Conservation (phyloP, 2,797 vertebrate species). For the Pseudochirops corinnae region DNA sequence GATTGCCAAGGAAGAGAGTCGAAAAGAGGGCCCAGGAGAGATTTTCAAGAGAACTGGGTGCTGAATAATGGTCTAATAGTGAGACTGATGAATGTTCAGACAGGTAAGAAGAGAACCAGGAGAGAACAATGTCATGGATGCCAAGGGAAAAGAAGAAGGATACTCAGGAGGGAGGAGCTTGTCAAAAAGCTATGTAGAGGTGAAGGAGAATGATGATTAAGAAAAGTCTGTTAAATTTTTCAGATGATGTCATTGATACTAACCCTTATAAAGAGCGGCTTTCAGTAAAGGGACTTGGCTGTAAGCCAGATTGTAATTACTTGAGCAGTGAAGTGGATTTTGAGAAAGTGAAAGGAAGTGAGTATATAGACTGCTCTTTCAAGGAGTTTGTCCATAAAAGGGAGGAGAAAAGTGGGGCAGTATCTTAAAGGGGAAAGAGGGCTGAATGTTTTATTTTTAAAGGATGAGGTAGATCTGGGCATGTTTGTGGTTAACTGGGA, state of each 20-base stretch:
- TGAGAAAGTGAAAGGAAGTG: neutral
- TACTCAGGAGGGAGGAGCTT: neutral
- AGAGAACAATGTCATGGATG: neutral
- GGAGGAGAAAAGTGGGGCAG: neutral
- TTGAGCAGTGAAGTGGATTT: neutral
- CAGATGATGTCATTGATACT: neutral
- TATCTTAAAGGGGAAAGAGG: neutral
- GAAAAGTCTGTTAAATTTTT: neutral
- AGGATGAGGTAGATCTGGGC: neutral
- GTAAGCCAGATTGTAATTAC: neutral
- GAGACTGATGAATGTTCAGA: neutral
- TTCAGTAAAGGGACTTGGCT: neutral
- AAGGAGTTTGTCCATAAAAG: neutral
- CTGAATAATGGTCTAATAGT: neutral
- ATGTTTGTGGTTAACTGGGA: neutral
- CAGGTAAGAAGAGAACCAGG: neutral
- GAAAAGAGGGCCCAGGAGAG: neutral
- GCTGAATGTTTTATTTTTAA: neutral
- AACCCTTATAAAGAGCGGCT: neutral
- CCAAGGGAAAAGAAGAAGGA: neutral
- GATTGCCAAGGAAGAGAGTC: neutral
- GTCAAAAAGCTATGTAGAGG: neutral
- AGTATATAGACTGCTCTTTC: neutral
- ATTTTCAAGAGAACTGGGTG: neutral
- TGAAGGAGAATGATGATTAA: neutral